Base-by-base conservation (phyloP, 2,888 invertebrate species). In the Calameuta pallipes region DNA sequence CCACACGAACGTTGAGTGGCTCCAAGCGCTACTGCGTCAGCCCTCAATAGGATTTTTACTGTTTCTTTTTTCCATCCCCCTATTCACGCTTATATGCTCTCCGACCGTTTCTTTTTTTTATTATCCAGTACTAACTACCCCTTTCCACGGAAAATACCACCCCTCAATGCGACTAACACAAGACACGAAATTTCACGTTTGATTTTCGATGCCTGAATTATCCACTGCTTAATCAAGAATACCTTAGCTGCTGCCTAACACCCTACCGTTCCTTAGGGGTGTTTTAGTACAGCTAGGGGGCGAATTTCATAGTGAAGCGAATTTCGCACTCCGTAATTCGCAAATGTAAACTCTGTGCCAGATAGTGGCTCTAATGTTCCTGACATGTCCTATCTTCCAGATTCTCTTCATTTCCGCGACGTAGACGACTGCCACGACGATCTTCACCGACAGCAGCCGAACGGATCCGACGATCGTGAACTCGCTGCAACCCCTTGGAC, bases 331-430 rank as follows among this genome's bases (percentile, higher is more conserved):
- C 71, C 74, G 81, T 84, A 87, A 86, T 87, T 87, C 82, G 85
- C 84, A 83, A 84, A 82, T 79, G 80, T 80, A 56, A 56, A 56
- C 82, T 80, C 75, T 34, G 41, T 79, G 80, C 77, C 78, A 84
- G 87, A 88, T 87, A 87, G 79, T 78, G 56, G 30, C 86, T 83
- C 82, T 87, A 87, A 88, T 86, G 88, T 87, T 85, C 87, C 82
- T 80, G 56, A 79, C 80, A 81, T 82, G 56, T 36, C 82, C 82
- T 87, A 88, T 88, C 86, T 86, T 76, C 82, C 86, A 56, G 85
- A 88, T 88, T 88, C 85, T 83, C 85, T 87, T 88, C 86, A 88
- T 88, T 88, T 88, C 87, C 87, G 87, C 75, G 56, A 56, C 56
- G 56, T 9, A 56, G 56, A 56, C 56, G 23, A 23, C 56, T 9